Percentiles rank a stretch among this genome's conserved stretches.
These are phyloP conservation scores for Petrocephalus schoutedeni DNA, from an alignment of 2,797 vertebrate genomes.

Conservation along the genomic window DNA sequence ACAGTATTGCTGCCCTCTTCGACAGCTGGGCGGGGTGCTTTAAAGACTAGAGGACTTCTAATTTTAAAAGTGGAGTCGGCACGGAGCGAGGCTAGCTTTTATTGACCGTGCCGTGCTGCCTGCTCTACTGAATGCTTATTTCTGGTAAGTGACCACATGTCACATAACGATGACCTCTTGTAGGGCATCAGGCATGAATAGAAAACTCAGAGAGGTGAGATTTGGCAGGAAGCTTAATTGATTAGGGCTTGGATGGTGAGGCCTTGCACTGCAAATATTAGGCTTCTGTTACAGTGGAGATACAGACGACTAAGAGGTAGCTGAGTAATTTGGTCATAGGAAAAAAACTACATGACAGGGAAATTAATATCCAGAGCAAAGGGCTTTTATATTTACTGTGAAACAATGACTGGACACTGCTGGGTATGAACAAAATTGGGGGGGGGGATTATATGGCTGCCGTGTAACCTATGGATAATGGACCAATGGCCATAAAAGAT, in stretches of 20 bases:
- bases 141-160: constrained; percentile 3
- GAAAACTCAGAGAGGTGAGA: neutral
- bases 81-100: neutral
- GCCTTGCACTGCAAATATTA: neutral
- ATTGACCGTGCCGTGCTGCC: neutral
- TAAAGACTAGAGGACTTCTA: neutral
- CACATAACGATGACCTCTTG: neutral
- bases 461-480: neutral
- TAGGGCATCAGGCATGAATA: neutral
- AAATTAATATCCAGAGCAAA: neutral
- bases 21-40: neutral
- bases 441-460: neutral
- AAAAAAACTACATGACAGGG: neutral
- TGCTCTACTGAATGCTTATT: constrained; percentile 1
- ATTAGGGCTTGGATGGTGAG: neutral
- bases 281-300: neutral
- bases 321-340: neutral
- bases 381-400: neutral
- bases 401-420: neutral
- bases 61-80: neutral
- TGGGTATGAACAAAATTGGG: neutral
- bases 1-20: neutral
- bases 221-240: neutral
- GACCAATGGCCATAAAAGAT: neutral
- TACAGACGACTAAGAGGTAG: neutral